phyloP scores from a whole-genome alignment of 2,888 invertebrate species.

The Oxycera nigricornis region DNA sequence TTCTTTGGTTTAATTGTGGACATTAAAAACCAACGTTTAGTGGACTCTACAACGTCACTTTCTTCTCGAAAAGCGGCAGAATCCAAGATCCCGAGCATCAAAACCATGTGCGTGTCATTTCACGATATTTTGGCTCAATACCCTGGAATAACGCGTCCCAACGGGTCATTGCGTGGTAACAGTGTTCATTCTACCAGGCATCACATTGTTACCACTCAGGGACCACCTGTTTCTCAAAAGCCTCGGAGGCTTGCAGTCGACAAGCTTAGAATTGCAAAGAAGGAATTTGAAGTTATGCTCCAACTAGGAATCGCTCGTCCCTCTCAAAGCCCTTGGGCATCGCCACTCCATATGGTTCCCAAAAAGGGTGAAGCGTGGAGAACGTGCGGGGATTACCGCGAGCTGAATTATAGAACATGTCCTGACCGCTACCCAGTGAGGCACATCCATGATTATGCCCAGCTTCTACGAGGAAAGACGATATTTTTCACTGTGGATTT shows the following conservation, averaged over 20 bases:
- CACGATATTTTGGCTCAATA: background rate
- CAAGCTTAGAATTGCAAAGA: constrained; percentile 46
- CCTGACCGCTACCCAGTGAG: too few relatives aligned
- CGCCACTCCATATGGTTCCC: too few relatives aligned
- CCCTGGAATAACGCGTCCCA: background rate
- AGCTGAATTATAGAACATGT: too few relatives aligned
- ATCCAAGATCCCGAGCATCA: background rate
- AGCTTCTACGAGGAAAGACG: too few relatives aligned
- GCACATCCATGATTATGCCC: too few relatives aligned
- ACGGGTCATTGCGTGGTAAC: constrained; percentile 22
- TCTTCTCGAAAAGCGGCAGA: background rate
- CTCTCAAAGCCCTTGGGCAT: too few relatives aligned
- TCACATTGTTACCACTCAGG: constrained; percentile 43
- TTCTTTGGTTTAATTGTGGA: background rate
- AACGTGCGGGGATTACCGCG: constrained; percentile 55
- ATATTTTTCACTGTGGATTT: too few relatives aligned
- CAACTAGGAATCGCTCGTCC: too few relatives aligned
- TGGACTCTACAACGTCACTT: background rate
- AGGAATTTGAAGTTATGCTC: too few relatives aligned
- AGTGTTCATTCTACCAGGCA: constrained; percentile 5
- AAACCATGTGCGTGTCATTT: background rate
- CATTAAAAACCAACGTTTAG: background rate
- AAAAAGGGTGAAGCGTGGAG: constrained; percentile 39
- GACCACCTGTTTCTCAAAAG: constrained; percentile 42
- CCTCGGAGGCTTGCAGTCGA: constrained; percentile 43